Evolutionary conservation across 1,140 invertebrate genomes (phyloP).

Genomic region (Orchestia grillus): DNA sequence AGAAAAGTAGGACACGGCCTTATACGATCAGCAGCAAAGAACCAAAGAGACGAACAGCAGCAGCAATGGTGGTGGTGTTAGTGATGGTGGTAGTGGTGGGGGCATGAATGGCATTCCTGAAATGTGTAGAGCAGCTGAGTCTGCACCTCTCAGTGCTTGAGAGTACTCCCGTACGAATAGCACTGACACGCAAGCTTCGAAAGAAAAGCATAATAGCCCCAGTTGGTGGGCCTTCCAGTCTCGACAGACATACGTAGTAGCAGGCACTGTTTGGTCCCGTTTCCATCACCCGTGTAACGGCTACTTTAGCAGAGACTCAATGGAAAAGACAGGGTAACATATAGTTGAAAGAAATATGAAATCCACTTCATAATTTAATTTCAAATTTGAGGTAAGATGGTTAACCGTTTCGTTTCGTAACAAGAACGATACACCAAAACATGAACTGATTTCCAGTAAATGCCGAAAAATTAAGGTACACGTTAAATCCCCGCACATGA

Average conservation of each 20-base stretch:
- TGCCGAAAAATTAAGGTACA: too few species aligned
- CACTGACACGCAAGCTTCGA: neutral
- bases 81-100: neutral
- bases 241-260: neutral
- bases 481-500: too few species aligned
- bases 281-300: too few species aligned
- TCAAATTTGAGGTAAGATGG: neutral
- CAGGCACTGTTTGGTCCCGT: neutral
- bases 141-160: constrained; percentile 41
- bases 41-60: constrained; percentile 19
- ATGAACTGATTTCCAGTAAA: too few species aligned
- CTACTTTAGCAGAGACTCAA: neutral
- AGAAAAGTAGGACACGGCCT: neutral
- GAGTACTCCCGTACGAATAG: constrained; percentile 43
- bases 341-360: too few species aligned
- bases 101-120: constrained; percentile 55
- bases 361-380: neutral
- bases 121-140: constrained; percentile 19
- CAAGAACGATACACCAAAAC: too few species aligned
- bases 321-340: too few species aligned
- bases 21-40: neutral
- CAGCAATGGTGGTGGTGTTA: neutral
- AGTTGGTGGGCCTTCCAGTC: neutral
- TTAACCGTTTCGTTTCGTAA: too few species aligned
- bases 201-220: neutral